phyloP scores from a whole-genome alignment of 2,797 vertebrate species.

The Liparis tanakae region DNA sequence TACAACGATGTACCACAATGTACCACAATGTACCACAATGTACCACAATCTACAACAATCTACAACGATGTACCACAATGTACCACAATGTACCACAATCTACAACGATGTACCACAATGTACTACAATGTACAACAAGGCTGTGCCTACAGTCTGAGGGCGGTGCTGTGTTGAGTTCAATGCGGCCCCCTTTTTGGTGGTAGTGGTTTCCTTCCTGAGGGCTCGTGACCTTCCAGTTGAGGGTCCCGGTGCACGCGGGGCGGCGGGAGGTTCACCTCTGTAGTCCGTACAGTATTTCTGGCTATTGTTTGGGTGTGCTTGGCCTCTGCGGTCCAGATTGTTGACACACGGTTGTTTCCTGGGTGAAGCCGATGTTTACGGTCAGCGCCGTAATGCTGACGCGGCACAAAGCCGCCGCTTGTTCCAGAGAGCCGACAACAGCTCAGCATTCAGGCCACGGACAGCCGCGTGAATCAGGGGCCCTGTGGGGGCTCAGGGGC shows the following conservation, averaged over 20 bases:
- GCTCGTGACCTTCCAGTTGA: conserved; percentile 33
- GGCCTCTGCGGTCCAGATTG: conserved; percentile 35
- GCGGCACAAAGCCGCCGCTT: conserved; percentile 59
- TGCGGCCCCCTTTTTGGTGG: background rate
- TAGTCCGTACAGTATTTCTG: conserved; percentile 11
- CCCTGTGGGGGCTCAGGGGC: conserved; percentile 26
- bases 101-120: no score
- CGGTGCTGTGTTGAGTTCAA: no score
- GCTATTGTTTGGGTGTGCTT: conserved; percentile 13
- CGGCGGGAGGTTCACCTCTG: background rate
- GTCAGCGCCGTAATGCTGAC: conserved; percentile 65
- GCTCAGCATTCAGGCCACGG: conserved; percentile 65
- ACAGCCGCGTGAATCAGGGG: conserved; percentile 39
- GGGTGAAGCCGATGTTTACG: conserved; percentile 61
- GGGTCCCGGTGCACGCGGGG: conserved; percentile 22
- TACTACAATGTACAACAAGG: no score
- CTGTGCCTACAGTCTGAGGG: no score
- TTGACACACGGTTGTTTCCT: conserved; percentile 42
- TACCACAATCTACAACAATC: no score
- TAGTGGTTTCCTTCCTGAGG: conserved; percentile 12
- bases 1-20: no score
- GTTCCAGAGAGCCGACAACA: conserved; percentile 77
- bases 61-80: no score
- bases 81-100: no score
- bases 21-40: no score